Evolutionary conservation across 2,888 invertebrate genomes (phyloP).

Genomic region (Drosophila subquinaria): DNA sequence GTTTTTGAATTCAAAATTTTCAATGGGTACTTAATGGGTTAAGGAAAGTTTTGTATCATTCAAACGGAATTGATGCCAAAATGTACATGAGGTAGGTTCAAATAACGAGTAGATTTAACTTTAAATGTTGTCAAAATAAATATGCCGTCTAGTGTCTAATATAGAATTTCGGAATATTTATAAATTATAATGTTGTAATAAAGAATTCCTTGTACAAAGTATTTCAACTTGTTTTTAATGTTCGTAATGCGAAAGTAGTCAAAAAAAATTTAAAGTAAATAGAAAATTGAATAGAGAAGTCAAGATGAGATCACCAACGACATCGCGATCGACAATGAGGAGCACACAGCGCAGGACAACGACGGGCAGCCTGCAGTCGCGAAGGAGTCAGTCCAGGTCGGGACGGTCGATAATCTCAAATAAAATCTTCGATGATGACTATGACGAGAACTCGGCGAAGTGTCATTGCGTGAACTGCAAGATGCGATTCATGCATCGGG

Average conservation of each 20-base stretch:
- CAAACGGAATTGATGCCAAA: too few species aligned
- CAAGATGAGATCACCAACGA: neutral
- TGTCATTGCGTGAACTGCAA: conserved; percentile 26
- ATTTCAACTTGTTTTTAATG: neutral
- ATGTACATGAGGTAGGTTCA: too few species aligned
- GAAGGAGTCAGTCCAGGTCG: neutral
- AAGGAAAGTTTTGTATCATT: too few species aligned
- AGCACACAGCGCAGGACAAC: neutral
- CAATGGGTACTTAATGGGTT: too few species aligned
- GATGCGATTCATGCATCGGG: neutral
- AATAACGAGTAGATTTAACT: too few species aligned
- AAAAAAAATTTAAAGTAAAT: neutral
- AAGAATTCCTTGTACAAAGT: neutral
- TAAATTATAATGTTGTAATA: too few species aligned
- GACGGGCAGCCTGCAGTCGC: neutral
- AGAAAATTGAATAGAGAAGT: neutral
- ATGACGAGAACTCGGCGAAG: neutral
- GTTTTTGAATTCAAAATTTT: too few species aligned
- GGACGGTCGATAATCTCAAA: neutral
- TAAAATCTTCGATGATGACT: neutral
- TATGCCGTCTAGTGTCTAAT: too few species aligned
- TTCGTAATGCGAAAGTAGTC: neutral
- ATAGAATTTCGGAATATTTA: too few species aligned
- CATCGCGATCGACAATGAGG: neutral
- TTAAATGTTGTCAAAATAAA: too few species aligned